A percentile compares a stretch with the other conserved stretches of the same genome.
phyloP scores from a whole-genome alignment of 2,797 vertebrate species.

The Tamandua tetradactyla region DNA sequence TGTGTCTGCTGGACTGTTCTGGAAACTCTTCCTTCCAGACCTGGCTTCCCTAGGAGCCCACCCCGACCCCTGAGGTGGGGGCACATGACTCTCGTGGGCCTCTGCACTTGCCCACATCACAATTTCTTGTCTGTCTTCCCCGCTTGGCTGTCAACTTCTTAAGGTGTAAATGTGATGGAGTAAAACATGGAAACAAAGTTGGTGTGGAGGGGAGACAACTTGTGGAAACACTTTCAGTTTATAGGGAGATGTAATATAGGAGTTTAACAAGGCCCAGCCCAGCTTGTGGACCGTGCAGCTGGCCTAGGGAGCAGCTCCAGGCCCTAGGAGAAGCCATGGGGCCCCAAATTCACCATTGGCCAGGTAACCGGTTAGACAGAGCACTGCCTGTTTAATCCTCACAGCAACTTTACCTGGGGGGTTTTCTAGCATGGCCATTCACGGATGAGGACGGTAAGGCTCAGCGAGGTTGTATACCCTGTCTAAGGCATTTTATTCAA shows the following conservation, averaged over 20 bases:
- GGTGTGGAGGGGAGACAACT: too few species aligned
- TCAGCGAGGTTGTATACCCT: not conserved
- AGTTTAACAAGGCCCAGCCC: not conserved
- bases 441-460: not conserved
- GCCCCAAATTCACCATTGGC: not conserved
- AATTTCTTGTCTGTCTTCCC: not conserved
- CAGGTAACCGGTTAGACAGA: not conserved
- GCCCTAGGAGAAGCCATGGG: not conserved
- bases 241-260: accelerated
- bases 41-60: not conserved
- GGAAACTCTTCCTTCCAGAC: not conserved
- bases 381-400: not conserved
- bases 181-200: not conserved
- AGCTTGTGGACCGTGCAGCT: accelerated
- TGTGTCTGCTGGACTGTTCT: not conserved
- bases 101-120: accelerated
- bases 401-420: not conserved
- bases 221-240: accelerated
- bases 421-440: accelerated
- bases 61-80: not conserved
- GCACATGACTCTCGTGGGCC: not conserved
- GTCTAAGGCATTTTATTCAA: not conserved
- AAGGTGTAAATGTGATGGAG: not conserved
- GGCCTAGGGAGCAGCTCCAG: not conserved
- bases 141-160: not conserved